A percentile compares a stretch with the other conserved stretches of the same genome.
phyloP scores from a whole-genome alignment of 2,888 invertebrate species.

The Nemotelus nigrinus region DNA sequence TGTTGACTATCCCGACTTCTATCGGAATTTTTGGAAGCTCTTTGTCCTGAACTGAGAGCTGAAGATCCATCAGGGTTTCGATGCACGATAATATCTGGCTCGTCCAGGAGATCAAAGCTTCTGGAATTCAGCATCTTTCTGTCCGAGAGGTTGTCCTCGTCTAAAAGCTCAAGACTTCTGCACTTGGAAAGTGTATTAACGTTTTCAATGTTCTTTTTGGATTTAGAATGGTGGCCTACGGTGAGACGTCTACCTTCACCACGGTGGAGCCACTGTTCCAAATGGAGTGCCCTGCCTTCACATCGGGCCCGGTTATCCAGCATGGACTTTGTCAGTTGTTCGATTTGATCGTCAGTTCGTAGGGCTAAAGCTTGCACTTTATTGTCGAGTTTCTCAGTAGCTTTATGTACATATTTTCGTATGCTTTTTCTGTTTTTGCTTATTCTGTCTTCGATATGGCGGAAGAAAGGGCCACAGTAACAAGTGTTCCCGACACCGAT shows the following conservation, averaged over 20 bases:
- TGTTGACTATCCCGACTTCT: slow-evolving; percentile 45
- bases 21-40: slow-evolving; percentile 42
- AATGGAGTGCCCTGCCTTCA: slow-evolving; percentile 71
- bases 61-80: slow-evolving; percentile 53
- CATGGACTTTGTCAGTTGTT: slow-evolving; percentile 70
- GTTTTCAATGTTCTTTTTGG: slow-evolving; percentile 68
- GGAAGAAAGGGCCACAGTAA: slow-evolving; percentile 91
- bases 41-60: slow-evolving; percentile 46
- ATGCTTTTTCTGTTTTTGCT: slow-evolving; percentile 78
- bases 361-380: slow-evolving; percentile 83
- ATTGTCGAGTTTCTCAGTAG: slow-evolving; percentile 81
- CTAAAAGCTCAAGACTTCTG: slow-evolving; percentile 76
- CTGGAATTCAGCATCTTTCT: slow-evolving; percentile 63
- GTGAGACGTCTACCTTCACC: slow-evolving; percentile 72
- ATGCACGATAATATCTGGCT: slow-evolving; percentile 55
- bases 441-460: slow-evolving; percentile 85
- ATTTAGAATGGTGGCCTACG: slow-evolving; percentile 67
- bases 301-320: slow-evolving; percentile 61
- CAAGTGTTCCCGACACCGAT: slow-evolving; percentile 94
- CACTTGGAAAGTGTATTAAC: slow-evolving; percentile 73
- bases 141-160: slow-evolving; percentile 64
- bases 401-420: slow-evolving; percentile 72
- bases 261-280: slow-evolving; percentile 77
- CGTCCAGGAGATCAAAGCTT: slow-evolving; percentile 67
- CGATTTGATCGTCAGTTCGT: slow-evolving; percentile 77